Conservation (phyloP, 2,113 vertebrate genomes). For the Ranitomeya variabilis region DNA sequence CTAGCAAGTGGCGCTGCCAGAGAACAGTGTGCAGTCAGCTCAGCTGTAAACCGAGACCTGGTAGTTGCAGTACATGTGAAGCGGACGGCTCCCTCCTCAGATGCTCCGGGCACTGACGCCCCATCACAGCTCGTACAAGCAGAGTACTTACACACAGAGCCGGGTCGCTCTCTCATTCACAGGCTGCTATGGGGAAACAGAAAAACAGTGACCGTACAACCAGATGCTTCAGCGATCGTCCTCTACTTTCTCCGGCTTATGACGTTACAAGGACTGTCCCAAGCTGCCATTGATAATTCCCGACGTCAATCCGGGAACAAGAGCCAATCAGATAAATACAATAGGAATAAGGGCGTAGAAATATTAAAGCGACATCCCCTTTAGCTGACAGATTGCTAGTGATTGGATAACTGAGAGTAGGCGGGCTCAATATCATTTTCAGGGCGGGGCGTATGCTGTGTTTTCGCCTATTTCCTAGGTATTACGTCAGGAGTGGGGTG, state of each 20-base stretch:
- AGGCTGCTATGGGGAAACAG: no score
- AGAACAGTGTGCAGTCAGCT: no score
- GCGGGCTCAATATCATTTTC: not conserved
- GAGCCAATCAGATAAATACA: not conserved
- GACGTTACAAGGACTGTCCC: not conserved
- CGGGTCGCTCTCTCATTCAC: not conserved
- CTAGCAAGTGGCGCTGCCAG: no score
- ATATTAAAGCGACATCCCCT: not conserved
- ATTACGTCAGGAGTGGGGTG: conserved; percentile 46
- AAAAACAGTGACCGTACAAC: no score
- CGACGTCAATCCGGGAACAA: not conserved
- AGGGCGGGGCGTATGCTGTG: not conserved
- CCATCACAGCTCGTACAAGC: no score
- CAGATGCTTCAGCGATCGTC: not conserved
- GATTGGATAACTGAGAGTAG: not conserved
- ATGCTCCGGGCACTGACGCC: no score
- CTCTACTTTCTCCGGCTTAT: not conserved
- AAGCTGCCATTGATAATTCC: not conserved
- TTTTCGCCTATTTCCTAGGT: conserved; percentile 55
- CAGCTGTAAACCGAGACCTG: no score
- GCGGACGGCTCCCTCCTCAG: no score
- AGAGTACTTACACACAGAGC: not conserved
- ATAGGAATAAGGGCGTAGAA: no score
- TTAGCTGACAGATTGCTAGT: no score
- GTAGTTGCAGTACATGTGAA: no score